Conservation (phyloP, 2,113 vertebrate genomes). For the Anser cygnoides region DNA sequence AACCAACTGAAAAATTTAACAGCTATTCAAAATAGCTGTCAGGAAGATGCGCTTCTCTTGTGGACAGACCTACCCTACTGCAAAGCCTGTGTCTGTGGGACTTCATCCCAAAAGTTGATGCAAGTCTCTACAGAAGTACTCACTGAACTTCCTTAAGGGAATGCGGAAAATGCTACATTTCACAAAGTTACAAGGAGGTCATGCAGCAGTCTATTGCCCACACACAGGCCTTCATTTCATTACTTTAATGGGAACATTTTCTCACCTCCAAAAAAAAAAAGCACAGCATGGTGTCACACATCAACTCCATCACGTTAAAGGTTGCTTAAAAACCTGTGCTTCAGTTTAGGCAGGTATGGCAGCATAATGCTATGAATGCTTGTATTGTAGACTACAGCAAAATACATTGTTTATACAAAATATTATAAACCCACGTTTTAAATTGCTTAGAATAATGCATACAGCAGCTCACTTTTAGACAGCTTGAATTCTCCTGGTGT, state of each 20-base stretch:
- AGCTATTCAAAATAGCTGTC: fast-evolving
- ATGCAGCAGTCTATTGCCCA: not conserved
- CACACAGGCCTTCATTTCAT: fast-evolving
- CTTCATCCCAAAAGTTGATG: not conserved
- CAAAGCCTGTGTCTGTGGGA: fast-evolving
- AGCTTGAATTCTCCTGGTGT: not conserved
- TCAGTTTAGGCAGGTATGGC: not conserved
- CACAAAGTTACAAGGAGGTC: not conserved
- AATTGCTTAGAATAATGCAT: fast-evolving
- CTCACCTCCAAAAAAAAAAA: not conserved
- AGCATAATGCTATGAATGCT: not conserved
- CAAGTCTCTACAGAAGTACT: not conserved
- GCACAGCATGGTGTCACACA: too few species aligned
- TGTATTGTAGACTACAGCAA: not conserved
- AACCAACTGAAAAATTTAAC: not conserved
- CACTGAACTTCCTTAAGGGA: not conserved
- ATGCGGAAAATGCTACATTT: fast-evolving
- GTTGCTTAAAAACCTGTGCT: too few species aligned
- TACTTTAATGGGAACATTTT: not conserved
- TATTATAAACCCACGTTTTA: not conserved
- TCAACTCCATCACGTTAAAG: not conserved
- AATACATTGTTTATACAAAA: fast-evolving
- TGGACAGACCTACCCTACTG: not conserved
- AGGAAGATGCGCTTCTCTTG: not conserved
- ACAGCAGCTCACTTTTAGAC: not conserved